phyloP scores from a whole-genome alignment of 2,797 vertebrate genomes.

The Pangasius sanitwongsei region DNA sequence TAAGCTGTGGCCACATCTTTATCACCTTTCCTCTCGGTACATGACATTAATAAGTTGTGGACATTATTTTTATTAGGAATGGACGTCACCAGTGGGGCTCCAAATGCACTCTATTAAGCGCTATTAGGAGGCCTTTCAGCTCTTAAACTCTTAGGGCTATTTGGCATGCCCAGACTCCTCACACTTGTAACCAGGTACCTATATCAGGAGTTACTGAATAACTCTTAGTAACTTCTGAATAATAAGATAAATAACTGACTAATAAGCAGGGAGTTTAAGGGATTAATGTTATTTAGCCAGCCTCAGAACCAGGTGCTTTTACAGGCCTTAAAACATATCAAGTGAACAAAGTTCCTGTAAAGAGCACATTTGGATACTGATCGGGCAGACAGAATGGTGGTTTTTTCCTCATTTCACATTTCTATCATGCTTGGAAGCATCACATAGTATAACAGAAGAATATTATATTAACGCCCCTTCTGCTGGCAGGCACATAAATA shows the following conservation, averaged over 20 bases:
- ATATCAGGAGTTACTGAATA: neutral
- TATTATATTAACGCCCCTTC: neutral
- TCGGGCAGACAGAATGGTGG: neutral
- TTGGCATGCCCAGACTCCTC: neutral
- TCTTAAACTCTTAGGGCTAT: neutral
- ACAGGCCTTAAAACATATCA: neutral
- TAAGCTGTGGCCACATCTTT: neutral
- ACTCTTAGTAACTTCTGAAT: neutral
- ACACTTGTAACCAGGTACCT: neutral
- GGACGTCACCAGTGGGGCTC: neutral
- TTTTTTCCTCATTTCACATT: neutral
- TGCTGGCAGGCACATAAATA: no score
- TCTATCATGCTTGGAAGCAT: neutral
- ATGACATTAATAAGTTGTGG: neutral
- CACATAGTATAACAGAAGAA: neutral
- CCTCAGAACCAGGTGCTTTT: neutral
- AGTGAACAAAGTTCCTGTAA: neutral
- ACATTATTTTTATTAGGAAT: neutral
- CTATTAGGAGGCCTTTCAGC: neutral
- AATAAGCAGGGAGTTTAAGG: neutral
- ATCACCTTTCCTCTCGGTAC: neutral
- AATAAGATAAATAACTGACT: neutral
- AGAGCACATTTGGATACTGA: neutral
- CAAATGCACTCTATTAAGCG: neutral
- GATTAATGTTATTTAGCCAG: slow-evolving; percentile 3